phyloP scores from a whole-genome alignment of 2,888 invertebrate species.

The Keiferia lycopersicella region DNA sequence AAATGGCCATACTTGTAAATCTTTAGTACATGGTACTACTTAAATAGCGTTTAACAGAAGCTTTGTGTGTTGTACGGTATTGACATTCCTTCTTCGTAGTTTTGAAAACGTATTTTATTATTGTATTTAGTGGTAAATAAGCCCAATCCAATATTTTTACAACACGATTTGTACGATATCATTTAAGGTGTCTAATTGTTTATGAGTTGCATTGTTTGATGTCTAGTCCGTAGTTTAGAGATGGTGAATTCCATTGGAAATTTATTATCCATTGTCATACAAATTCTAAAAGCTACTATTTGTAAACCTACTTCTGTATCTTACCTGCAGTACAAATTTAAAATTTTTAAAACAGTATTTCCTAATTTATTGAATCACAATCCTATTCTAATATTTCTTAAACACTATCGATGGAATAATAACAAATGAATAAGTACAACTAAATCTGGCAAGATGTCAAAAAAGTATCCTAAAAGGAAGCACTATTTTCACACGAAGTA shows the following conservation, averaged over 20 bases:
- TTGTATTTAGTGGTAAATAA: constrained; percentile 28
- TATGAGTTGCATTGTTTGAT: constrained; percentile 37
- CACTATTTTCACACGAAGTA: background rate
- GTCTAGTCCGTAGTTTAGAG: constrained; percentile 44
- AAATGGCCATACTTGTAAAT: background rate
- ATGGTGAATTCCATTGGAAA: background rate
- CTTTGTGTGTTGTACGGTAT: constrained; percentile 41
- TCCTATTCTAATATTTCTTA: too few relatives aligned
- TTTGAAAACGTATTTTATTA: constrained; percentile 33
- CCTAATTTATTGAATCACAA: too few relatives aligned
- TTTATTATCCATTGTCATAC: background rate
- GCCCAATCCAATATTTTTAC: constrained; percentile 32
- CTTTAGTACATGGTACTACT: constrained; percentile 36
- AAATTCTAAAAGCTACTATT: background rate
- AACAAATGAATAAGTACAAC: background rate
- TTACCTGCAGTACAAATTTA: background rate
- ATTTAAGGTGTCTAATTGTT: constrained; percentile 20
- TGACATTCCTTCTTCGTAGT: constrained; percentile 51
- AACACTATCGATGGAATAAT: background rate
- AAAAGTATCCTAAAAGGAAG: background rate
- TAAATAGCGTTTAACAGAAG: constrained; percentile 32
- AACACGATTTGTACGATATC: constrained; percentile 28
- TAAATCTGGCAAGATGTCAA: background rate
- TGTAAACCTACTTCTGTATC: background rate
- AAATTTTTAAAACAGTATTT: background rate